Conservation (phyloP, 2,113 vertebrate genomes). For the Menura novaehollandiae region DNA sequence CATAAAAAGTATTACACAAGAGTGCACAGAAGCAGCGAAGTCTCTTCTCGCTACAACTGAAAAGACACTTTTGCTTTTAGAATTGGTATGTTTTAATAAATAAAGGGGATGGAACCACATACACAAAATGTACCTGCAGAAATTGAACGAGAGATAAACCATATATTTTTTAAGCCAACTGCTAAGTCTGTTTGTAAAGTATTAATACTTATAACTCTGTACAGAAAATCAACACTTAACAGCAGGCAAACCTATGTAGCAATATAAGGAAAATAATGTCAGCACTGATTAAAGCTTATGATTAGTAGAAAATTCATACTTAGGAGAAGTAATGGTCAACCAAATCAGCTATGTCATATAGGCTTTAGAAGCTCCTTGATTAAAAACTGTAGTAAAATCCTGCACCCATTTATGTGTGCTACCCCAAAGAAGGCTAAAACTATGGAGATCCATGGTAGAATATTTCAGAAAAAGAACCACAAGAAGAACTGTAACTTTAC, state of each 20-base stretch:
- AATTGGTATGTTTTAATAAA: background rate
- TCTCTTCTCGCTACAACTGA: background rate
- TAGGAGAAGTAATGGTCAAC: background rate
- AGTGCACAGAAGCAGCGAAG: background rate
- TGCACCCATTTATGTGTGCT: background rate
- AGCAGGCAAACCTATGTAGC: background rate
- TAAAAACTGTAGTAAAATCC: background rate
- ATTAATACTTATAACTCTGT: background rate
- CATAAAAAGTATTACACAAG: background rate
- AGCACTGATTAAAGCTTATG: background rate
- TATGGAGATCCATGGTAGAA: background rate
- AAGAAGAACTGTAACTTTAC: background rate
- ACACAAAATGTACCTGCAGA: background rate
- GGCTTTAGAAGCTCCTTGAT: background rate
- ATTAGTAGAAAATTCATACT: background rate
- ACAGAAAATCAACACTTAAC: background rate
- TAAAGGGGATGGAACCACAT: background rate
- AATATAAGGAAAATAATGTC: background rate
- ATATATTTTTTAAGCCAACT: background rate
- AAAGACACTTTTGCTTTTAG: background rate
- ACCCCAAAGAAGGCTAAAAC: background rate
- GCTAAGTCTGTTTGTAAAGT: background rate
- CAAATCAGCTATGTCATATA: background rate
- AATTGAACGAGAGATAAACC: background rate
- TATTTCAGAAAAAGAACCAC: background rate